These are phyloP conservation scores for Dicroscelio sp. DNA, from an alignment of 2,888 invertebrate genomes.

Conservation along the genomic window DNA sequence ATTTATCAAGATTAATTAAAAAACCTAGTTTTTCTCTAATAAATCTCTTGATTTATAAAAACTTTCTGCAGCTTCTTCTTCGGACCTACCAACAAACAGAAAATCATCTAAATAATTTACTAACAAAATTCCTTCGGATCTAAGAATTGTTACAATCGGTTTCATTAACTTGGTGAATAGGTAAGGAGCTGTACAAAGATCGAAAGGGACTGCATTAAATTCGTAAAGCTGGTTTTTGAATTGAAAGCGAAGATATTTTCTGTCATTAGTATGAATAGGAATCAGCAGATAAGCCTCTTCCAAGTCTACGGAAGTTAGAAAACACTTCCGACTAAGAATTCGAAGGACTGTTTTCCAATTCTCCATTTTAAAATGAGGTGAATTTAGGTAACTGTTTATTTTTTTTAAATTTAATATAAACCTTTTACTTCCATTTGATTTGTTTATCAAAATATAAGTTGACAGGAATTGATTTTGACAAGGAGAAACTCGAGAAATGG, in stretches of 20 bases:
- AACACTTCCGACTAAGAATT: not conserved
- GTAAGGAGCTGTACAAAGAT: not conserved
- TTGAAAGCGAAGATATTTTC: not conserved
- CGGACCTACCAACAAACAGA: not conserved
- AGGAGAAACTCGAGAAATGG: not conserved
- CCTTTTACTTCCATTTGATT: not conserved
- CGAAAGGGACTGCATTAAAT: not conserved
- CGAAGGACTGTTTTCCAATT: not conserved
- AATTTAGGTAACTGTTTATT: not conserved
- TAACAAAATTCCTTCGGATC: not conserved
- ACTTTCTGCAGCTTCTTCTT: not conserved
- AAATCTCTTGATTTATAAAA: not conserved
- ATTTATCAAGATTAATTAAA: not conserved
- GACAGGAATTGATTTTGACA: not conserved
- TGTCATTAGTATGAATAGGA: not conserved
- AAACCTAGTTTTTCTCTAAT: not conserved
- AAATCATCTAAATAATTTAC: constrained; percentile 15
- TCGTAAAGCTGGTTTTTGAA: not conserved
- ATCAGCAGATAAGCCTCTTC: not conserved
- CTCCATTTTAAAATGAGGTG: constrained; percentile 11
- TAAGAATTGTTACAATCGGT: not conserved
- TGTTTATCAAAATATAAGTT: not conserved
- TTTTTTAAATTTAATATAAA: constrained; percentile 14
- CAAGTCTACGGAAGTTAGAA: not conserved
- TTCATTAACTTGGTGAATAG: not conserved